Conservation (phyloP, 2,113 vertebrate species). For the Epinephelus cyanopodus region DNA sequence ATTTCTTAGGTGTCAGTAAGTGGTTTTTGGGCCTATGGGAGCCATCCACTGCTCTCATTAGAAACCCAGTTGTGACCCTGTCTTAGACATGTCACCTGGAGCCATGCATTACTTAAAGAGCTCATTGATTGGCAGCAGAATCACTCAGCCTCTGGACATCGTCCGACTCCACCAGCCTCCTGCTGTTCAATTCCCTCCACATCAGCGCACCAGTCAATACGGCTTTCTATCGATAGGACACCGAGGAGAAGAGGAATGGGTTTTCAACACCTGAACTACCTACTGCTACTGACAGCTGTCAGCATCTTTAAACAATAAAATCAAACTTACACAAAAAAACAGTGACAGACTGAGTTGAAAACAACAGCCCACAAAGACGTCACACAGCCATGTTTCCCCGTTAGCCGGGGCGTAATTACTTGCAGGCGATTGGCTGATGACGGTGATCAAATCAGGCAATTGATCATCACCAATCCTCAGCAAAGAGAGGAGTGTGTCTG, state of each 20-base stretch:
- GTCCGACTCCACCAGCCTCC: conserved; percentile 42
- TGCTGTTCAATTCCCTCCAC: conserved; percentile 63
- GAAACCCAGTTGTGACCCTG: conserved; percentile 65
- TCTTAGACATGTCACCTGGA: conserved; percentile 69
- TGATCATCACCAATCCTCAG: conserved; percentile 42
- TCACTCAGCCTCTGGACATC: conserved; percentile 60
- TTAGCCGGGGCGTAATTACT: conserved; percentile 30
- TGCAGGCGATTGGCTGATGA: conserved; percentile 30
- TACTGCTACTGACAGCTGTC: conserved; percentile 55
- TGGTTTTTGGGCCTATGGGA: conserved; percentile 62
- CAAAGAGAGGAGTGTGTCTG: conserved; percentile 36
- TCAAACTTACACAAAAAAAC: conserved; percentile 16
- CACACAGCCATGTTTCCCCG: conserved; percentile 16
- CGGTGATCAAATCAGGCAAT: conserved; percentile 25
- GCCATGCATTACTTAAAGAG: conserved; percentile 66
- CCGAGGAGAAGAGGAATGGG: conserved; percentile 46
- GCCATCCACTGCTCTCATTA: conserved; percentile 63
- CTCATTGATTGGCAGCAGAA: conserved; percentile 70
- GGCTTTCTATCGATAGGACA: conserved; percentile 56
- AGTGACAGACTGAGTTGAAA: neutral
- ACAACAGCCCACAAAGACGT: neutral
- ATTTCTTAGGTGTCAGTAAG: conserved; percentile 68
- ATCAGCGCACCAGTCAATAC: conserved; percentile 65
- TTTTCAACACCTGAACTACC: conserved; percentile 57
- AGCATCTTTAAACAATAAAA: conserved; percentile 34